These are phyloP conservation scores for Agrochola circellaris DNA, from an alignment of 2,888 invertebrate species.

Conservation along the genomic window DNA sequence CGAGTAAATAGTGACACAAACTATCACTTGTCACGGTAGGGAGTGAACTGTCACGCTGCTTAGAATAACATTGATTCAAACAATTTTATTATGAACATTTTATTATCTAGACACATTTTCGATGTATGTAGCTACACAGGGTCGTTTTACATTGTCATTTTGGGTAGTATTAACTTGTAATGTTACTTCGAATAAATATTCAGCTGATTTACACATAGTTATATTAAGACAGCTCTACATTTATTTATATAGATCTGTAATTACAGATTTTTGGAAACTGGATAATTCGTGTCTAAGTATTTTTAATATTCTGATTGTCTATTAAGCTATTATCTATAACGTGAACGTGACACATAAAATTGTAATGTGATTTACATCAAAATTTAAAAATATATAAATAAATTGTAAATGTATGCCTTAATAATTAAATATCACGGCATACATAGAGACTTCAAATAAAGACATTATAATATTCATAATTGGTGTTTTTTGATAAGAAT, in stretches of 20 bases:
- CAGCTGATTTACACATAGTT: not conserved
- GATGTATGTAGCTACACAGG: constrained; percentile 41
- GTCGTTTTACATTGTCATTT: constrained; percentile 52
- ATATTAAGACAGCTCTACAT: not conserved
- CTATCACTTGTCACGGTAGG: not conserved
- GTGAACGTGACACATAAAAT: not conserved
- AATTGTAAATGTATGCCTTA: not conserved
- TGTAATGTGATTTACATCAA: not conserved
- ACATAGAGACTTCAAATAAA: not conserved
- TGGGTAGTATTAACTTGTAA: constrained; percentile 27
- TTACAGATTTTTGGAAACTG: not conserved
- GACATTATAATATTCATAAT: not conserved
- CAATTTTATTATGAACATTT: constrained; percentile 10
- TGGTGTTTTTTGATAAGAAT: constrained; percentile 4
- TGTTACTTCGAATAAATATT: constrained; percentile 22
- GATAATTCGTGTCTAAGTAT: not conserved
- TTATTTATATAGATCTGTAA: constrained; percentile 7
- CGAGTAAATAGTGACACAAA: not conserved
- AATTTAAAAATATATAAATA: not conserved
- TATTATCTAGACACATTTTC: constrained; percentile 17
- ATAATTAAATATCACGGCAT: constrained; percentile 1
- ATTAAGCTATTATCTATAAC: not conserved
- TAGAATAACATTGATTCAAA: constrained; percentile 15
- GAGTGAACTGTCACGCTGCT: constrained; percentile 7
- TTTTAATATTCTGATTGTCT: constrained; percentile 12